phyloP scores from a whole-genome alignment of 2,113 vertebrate species.

The Choloepus hoffmanni region DNA sequence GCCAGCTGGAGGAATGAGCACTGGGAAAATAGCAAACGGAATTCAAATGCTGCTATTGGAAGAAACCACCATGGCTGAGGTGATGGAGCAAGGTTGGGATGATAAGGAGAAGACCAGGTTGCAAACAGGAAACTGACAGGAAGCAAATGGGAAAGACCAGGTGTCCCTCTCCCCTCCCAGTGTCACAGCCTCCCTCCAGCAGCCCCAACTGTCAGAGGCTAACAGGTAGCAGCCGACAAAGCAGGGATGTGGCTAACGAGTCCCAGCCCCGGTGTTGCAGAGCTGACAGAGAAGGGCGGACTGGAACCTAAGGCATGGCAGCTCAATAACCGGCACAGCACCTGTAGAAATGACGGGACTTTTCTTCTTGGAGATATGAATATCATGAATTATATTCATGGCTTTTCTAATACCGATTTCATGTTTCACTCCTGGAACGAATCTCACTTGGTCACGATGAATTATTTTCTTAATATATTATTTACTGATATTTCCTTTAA shows the following conservation, averaged over 20 bases:
- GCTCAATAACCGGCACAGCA: background rate
- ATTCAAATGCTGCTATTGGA: too few relatives aligned
- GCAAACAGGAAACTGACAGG: background rate
- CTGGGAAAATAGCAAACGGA: too few relatives aligned
- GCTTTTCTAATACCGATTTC: background rate
- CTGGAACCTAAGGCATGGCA: background rate
- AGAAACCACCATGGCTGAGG: too few relatives aligned
- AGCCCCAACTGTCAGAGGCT: background rate
- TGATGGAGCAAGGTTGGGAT: too few relatives aligned
- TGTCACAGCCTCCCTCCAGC: rapidly evolving
- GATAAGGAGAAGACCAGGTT: background rate
- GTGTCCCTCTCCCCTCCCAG: too few relatives aligned
- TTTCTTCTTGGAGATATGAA: background rate
- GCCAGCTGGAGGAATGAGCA: too few relatives aligned
- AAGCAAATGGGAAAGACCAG: background rate
- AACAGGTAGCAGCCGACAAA: rapidly evolving
- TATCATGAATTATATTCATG: background rate
- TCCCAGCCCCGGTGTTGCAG: too few relatives aligned
- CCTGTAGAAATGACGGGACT: background rate
- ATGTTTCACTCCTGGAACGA: background rate
- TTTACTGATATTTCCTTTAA: background rate
- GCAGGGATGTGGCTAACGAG: background rate
- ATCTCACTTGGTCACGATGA: background rate
- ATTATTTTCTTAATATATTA: background rate
- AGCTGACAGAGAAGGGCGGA: rapidly evolving